These are phyloP conservation scores for Norana najaformis DNA, from an alignment of 2,888 invertebrate species.

Conservation along the genomic window DNA sequence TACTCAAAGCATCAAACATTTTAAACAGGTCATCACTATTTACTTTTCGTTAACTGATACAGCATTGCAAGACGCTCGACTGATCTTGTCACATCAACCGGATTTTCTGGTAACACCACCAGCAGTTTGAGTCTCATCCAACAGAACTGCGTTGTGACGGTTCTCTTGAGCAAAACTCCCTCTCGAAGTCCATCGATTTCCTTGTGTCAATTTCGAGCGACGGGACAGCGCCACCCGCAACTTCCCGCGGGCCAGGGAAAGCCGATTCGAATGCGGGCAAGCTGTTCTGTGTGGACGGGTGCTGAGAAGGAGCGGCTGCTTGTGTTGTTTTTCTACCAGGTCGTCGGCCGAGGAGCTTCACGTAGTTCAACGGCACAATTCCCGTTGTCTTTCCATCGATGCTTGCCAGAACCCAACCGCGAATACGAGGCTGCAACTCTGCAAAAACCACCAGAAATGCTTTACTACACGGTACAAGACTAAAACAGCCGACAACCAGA, in stretches of 20 bases:
- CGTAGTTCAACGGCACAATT: conserved; percentile 67
- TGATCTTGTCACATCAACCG: too few relatives aligned
- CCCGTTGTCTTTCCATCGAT: conserved; percentile 65
- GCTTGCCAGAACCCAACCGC: conserved; percentile 67
- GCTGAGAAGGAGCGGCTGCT: neutral
- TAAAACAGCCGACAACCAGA: too few relatives aligned
- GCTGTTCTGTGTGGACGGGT: neutral
- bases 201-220: neutral
- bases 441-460: conserved; percentile 54
- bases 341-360: conserved; percentile 64
- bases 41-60: too few relatives aligned
- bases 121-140: neutral
- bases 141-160: neutral
- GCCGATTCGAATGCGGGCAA: conserved; percentile 5
- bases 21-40: neutral
- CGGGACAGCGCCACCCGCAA: neutral
- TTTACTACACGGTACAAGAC: too few relatives aligned
- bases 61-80: neutral
- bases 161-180: neutral
- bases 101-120: neutral
- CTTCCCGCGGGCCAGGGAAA: neutral
- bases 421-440: conserved; percentile 73
- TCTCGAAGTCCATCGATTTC: neutral
- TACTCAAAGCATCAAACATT: neutral
- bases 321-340: conserved; percentile 33